Conservation (phyloP, 2,113 vertebrate species). For the Pimephales promelas region DNA sequence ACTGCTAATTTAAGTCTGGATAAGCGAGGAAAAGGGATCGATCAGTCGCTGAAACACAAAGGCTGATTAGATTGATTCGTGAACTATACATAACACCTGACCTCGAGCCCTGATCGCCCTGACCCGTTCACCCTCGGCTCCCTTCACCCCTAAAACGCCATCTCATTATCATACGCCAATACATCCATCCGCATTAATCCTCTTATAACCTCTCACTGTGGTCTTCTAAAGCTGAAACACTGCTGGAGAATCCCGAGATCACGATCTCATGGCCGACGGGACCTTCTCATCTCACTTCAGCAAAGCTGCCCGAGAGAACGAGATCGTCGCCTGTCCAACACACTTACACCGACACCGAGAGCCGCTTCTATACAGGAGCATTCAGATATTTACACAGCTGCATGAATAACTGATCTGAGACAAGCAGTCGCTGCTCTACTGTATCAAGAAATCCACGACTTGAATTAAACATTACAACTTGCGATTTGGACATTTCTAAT, state of each 20-base stretch:
- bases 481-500: no score
- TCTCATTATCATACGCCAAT: background rate
- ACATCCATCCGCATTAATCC: background rate
- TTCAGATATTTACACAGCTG: background rate
- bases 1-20: background rate
- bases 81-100: constrained; percentile 37
- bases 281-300: constrained; percentile 54
- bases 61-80: background rate
- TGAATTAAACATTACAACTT: no score
- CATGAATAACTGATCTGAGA: background rate
- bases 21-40: background rate
- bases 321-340: constrained; percentile 15
- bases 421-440: no score
- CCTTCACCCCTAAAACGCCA: constrained; percentile 12
- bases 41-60: constrained; percentile 11
- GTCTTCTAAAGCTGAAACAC: background rate
- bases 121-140: constrained; percentile 11
- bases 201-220: constrained; percentile 7
- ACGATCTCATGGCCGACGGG: background rate
- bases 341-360: constrained; percentile 38
- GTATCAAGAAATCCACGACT: no score
- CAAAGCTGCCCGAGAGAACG: constrained; percentile 32
- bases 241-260: background rate
- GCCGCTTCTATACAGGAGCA: constrained; percentile 8
- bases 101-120: constrained; percentile 30